phyloP scores from a whole-genome alignment of 2,888 invertebrate species.

The Odontomyia ornata region DNA sequence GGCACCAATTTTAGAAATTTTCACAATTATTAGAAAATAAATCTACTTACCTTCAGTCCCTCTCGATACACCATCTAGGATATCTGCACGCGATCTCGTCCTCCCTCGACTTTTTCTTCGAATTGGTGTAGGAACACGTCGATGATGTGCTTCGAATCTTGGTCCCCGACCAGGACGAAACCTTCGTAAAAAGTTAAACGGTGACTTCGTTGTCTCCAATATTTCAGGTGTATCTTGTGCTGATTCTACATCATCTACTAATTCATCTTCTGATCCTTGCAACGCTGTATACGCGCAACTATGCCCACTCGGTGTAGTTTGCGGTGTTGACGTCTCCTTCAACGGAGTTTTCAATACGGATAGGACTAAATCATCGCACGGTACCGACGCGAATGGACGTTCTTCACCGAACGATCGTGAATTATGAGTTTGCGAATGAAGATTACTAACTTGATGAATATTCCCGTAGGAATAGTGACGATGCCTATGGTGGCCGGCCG shows the following conservation, averaged over 20 bases:
- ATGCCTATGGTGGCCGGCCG: constrained; percentile 47
- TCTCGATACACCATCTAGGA: constrained; percentile 54
- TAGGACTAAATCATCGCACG: constrained; percentile 67
- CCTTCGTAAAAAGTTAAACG: constrained; percentile 67
- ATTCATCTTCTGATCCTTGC: constrained; percentile 55
- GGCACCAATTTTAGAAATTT: not conserved
- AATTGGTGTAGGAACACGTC: constrained; percentile 70
- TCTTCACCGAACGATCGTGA: constrained; percentile 54
- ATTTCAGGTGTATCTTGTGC: constrained; percentile 51
- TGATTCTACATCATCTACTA: constrained; percentile 58
- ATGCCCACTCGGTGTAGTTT: constrained; percentile 50
- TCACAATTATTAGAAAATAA: not conserved
- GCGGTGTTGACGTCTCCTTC: constrained; percentile 51
- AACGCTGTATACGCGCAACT: constrained; percentile 53
- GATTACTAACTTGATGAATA: constrained; percentile 56
- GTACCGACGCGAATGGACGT: constrained; percentile 51
- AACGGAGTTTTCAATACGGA: constrained; percentile 71
- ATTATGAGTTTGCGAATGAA: constrained; percentile 52
- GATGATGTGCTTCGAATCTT: constrained; percentile 69
- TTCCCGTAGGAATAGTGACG: constrained; percentile 57
- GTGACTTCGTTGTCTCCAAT: constrained; percentile 52
- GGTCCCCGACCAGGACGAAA: constrained; percentile 62
- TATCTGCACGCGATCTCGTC: constrained; percentile 56
- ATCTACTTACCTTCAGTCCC: constrained; percentile 48
- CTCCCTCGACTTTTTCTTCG: constrained; percentile 53